Base-by-base conservation (phyloP, 2,888 invertebrate species). In the Drosophila ustulata region DNA sequence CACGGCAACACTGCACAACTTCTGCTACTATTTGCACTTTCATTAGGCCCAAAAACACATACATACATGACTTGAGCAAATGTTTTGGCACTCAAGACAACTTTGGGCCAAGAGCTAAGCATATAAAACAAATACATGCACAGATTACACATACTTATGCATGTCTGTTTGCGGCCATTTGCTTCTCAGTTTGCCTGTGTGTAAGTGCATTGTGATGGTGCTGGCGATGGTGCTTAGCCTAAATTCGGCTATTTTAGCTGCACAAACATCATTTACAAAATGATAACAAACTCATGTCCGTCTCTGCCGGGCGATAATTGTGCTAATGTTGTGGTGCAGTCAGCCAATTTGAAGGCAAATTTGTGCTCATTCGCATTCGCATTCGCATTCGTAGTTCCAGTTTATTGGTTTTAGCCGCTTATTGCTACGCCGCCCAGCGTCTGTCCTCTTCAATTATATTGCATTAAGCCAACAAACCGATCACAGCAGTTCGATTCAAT, bases 71-170 rank as follows among this genome's bases (percentile, higher is more conserved):
- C 65, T 61, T 71, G 52, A 51, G 72, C 65, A 80, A 82, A 82
- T 82, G 75, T 82, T 82, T 71, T 76, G 68, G 51, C 86, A 78
- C 82, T 83, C 69, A 83, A 78, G 82, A 70, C 76, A 79, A 63
- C 71, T 80, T 72, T 71, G 64, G 66, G 53, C 67, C 58, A 78
- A 80, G 75, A 76, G 73, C 69, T 73, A 81, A 57, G 57, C 46
- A 52, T 70, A 78, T 71, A 71, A 71, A 71, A 65, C 78, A 75
- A 78, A 71, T 73, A 73, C 59, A 55, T 69, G 51, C 49, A 39
- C 7, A 43, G 6, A 25, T 13, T 63, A 61, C 30, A 34, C 9
- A 45, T 76, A 56, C 46, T 66, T 70, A 70, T 67, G 23, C 64
- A 67, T 52, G 57, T 66, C 34, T 25, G 32, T 51, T 43, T 11